Conservation (phyloP, 2,888 invertebrate species). For the Portevinia maculata region DNA sequence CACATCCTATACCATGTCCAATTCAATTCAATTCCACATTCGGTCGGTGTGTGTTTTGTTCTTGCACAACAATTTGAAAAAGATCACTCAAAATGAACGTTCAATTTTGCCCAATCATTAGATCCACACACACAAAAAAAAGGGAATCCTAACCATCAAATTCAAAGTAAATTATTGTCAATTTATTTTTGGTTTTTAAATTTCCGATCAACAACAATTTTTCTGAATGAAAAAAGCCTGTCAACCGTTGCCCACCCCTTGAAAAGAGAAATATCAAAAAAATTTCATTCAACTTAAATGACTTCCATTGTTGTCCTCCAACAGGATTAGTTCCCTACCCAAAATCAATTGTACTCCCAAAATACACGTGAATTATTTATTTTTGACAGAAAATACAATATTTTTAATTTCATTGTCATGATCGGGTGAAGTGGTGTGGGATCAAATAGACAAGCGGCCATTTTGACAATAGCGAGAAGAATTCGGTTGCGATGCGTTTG, state of each 20-base stretch:
- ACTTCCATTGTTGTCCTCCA: constrained; percentile 61
- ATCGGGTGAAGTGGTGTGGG: constrained; percentile 54
- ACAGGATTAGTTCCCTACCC: constrained; percentile 62
- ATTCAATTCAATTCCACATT: constrained; percentile 6
- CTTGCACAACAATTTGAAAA: not conserved
- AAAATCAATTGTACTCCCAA: constrained; percentile 36
- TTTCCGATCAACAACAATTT: constrained; percentile 25
- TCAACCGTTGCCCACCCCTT: constrained; percentile 1
- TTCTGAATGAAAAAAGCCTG: constrained; percentile 41
- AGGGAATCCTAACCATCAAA: constrained; percentile 25
- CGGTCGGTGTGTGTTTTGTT: not conserved
- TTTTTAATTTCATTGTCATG: constrained; percentile 58
- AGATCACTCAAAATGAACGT: not conserved
- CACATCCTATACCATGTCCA: not conserved
- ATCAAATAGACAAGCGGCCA: constrained; percentile 46
- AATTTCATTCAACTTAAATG: constrained; percentile 59
- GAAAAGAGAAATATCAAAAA: constrained; percentile 16
- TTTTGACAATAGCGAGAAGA: constrained; percentile 22
- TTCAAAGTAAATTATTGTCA: constrained; percentile 51
- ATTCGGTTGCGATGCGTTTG: constrained; percentile 48
- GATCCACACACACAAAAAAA: not conserved
- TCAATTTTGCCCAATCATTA: constrained; percentile 49
- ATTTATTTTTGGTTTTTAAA: constrained; percentile 2
- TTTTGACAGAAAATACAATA: constrained; percentile 70
- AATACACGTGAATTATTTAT: constrained; percentile 73